phyloP scores from a whole-genome alignment of 2,797 vertebrate species.

The Hippoglossus hippoglossus region DNA sequence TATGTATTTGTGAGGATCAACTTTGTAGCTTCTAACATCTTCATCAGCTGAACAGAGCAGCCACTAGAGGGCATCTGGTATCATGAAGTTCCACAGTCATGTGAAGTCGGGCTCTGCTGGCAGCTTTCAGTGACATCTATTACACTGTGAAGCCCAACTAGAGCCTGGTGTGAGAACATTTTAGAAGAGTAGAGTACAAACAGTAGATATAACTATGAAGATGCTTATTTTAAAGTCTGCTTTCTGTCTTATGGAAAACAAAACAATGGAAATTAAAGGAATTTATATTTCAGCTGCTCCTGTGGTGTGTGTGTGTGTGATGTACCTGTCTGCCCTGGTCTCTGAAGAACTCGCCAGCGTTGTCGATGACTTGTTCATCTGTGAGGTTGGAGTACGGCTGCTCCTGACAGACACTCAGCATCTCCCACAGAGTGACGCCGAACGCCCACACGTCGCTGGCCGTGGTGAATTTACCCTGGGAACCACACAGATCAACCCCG shows the following conservation, averaged over 20 bases:
- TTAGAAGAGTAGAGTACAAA: no score
- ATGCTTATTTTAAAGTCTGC: no score
- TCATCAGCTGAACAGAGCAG: neutral
- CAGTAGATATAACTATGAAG: no score
- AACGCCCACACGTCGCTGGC: conserved; percentile 97
- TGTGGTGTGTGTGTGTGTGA: conserved; percentile 9
- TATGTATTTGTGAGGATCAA: no score
- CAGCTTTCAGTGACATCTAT: no score
- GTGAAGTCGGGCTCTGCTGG: neutral
- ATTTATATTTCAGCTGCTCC: neutral
- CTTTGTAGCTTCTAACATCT: no score
- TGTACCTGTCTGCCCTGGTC: conserved; percentile 93
- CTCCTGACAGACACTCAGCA: conserved; percentile 94
- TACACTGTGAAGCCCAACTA: no score
- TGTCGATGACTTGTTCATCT: conserved; percentile 95
- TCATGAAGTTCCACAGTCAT: neutral
- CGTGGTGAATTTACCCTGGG: conserved; percentile 93
- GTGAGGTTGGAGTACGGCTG: conserved; percentile 94
- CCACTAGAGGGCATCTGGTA: conserved; percentile 11
- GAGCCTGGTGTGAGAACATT: no score
- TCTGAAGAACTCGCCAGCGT: conserved; percentile 94
- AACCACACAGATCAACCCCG: neutral
- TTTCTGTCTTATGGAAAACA: no score
- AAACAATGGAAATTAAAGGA: no score
- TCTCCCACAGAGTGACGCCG: conserved; percentile 96